phyloP scores from a whole-genome alignment of 2,888 invertebrate genomes.

The Epinotia demarniana region DNA sequence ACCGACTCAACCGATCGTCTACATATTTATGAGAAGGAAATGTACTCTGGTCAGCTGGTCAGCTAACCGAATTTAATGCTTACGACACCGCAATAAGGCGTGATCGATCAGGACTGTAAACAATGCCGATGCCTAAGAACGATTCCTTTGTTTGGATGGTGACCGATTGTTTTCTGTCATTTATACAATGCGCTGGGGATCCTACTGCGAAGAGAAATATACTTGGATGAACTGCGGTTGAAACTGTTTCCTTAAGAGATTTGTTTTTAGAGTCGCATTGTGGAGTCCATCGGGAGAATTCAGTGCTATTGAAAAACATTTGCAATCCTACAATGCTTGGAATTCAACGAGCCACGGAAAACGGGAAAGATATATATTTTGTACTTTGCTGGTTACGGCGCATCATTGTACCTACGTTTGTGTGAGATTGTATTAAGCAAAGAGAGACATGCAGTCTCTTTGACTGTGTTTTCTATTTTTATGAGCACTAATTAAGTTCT shows the following conservation, averaged over 20 bases:
- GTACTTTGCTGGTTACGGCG: conserved; percentile 11
- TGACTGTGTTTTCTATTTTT: conserved; percentile 20
- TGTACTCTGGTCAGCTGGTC: conserved; percentile 27
- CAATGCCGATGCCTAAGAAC: conserved; percentile 49
- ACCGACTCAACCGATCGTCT: conserved; percentile 53
- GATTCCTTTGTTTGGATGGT: conserved; percentile 52
- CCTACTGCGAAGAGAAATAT: conserved; percentile 51
- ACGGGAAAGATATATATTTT: conserved; percentile 27
- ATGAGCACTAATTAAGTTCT: conserved; percentile 19
- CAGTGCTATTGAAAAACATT: conserved; percentile 40
- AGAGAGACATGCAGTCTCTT: conserved; percentile 30
- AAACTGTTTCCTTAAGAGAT: conserved; percentile 58
- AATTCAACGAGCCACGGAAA: conserved; percentile 9
- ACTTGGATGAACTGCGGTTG: conserved; percentile 47
- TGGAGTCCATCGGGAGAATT: conserved; percentile 34
- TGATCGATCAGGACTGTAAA: conserved; percentile 25
- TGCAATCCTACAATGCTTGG: conserved; percentile 28
- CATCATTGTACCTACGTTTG: conserved; percentile 18
- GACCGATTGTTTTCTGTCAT: conserved; percentile 56
- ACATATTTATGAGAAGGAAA: conserved; percentile 63
- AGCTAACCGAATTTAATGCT: conserved; percentile 40
- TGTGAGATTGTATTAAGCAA: conserved; percentile 25
- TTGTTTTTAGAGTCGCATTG: conserved; percentile 39
- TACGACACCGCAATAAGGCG: conserved; percentile 23
- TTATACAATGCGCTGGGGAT: conserved; percentile 43